Evolutionary conservation across 2,888 invertebrate genomes (phyloP), one percentile per base, ranked within the genome.

Genomic region (Atethmia centrago): DNA sequence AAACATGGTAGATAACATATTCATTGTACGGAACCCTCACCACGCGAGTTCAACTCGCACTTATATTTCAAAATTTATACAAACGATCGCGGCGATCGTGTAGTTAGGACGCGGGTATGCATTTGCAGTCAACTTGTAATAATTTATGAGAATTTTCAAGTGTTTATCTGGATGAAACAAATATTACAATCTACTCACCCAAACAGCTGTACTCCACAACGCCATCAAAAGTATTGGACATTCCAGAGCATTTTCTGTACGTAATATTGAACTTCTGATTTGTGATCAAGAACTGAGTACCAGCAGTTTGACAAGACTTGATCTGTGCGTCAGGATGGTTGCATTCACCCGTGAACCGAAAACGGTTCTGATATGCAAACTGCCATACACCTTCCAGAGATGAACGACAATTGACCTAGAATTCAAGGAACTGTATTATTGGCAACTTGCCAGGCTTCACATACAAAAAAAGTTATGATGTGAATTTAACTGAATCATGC

Each of bases 211-310:
- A 99, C 93, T 99, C 99, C 12, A 99, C 99, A 78, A 98, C 98
- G 96, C 98, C 99, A 93, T 98, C 98, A 93, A 99, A 98, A 19
- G 99, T 98, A 68, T 98, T 98, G 25, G 98, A 97, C 98, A 99
- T 99, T 79, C 98, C 98, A 71, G 97, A 97, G 91, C 99, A 99
- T 88, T 98, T 98, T 84, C 98, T 98, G 92, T 99, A 99, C 0
- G 99, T 99, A 84, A 99, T 99, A 88, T 98, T 98, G 90, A 99
- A 99, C 93, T 99, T 99, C 92, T 99, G 99, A 95, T 99, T 99
- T 67, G 99, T 99, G 84, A 99, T 99, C 80, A 99, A 97, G 94
- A 99, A 99, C 92, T 99, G 98, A 19, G 99, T 99, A 75, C 99
- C 99, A 5, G 99, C 99, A 31, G 98, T 98, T 95, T 99, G 99